Evolutionary conservation across 1,140 invertebrate genomes (phyloP).

Genomic region (Scaptomyza pallida): DNA sequence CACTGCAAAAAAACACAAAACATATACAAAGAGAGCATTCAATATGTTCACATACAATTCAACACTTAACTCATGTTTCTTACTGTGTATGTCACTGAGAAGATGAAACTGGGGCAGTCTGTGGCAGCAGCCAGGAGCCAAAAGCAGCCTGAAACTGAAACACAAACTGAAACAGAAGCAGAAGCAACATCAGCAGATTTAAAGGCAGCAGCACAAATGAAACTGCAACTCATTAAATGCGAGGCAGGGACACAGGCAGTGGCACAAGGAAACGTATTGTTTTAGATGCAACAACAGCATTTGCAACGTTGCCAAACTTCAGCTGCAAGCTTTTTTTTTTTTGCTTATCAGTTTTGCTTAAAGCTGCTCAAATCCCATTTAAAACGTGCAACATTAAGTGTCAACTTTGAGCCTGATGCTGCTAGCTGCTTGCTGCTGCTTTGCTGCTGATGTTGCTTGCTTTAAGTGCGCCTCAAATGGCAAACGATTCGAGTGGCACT

Average conservation of each 20-base stretch:
- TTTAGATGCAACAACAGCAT: slow-evolving; percentile 14
- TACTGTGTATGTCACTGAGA: too few species aligned
- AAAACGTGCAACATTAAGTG: slow-evolving; percentile 30
- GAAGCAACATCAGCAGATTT: slow-evolving; percentile 37
- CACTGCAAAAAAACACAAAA: slow-evolving; percentile 1
- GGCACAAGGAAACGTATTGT: slow-evolving; percentile 5
- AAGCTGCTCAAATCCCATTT: slow-evolving; percentile 18
- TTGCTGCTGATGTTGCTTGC: background rate
- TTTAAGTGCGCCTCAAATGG: slow-evolving; percentile 21
- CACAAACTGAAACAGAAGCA: slow-evolving; percentile 24
- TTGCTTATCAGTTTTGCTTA: slow-evolving; percentile 23
- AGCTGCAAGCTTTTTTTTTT: slow-evolving; percentile 6
- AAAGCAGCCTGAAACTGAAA: too few species aligned
- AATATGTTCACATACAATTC: too few species aligned
- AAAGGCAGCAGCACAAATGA: slow-evolving; percentile 5
- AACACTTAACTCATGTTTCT: too few species aligned
- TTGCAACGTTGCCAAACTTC: slow-evolving; percentile 46
- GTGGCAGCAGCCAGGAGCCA: too few species aligned
- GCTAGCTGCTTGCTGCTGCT: too few species aligned
- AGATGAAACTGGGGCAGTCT: too few species aligned
- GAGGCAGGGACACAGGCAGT: background rate
- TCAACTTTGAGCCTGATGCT: slow-evolving; percentile 30
- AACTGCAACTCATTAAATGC: slow-evolving; percentile 12
- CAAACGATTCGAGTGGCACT: slow-evolving; percentile 29
- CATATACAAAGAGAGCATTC: too few species aligned